A percentile compares a stretch with the other conserved stretches of the same genome.
Evolutionary conservation across 2,797 vertebrate species (phyloP).

Genomic region (Buceros bicornis): DNA sequence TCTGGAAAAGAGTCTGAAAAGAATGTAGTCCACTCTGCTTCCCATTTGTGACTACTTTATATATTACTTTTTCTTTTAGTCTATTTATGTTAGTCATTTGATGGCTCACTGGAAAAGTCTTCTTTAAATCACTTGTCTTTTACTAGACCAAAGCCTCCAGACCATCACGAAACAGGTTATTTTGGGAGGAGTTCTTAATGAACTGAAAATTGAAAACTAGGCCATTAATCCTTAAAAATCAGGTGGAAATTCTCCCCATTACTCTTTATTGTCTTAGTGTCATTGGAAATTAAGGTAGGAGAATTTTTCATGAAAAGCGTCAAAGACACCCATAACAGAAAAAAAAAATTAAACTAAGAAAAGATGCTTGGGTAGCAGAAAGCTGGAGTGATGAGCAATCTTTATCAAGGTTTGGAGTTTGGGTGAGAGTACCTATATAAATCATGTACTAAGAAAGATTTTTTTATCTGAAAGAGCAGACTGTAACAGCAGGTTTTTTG

Average conservation of each 20-base stretch:
- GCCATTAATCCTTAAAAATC: background rate
- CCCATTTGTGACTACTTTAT: background rate
- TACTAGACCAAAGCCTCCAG: background rate
- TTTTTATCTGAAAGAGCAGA: background rate
- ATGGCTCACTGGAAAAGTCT: background rate
- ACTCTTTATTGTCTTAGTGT: background rate
- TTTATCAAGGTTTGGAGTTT: background rate
- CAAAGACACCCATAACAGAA: background rate
- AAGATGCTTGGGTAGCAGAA: background rate
- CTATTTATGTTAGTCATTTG: background rate
- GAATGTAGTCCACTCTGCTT: background rate
- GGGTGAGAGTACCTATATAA: background rate
- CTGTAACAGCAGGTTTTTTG: background rate
- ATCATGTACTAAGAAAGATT: background rate
- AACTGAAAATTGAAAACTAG: slow-evolving; percentile 1
- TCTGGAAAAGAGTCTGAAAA: background rate
- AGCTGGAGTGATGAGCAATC: background rate
- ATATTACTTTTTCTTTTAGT: background rate
- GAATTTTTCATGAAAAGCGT: background rate
- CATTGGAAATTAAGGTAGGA: background rate
- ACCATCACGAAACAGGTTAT: background rate
- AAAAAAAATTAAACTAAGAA: background rate
- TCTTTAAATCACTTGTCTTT: background rate
- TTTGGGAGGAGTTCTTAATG: background rate
- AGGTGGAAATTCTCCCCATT: background rate